Base-by-base conservation (phyloP, 2,113 vertebrate genomes). In the Hypocryptadius cinnamomeus region DNA sequence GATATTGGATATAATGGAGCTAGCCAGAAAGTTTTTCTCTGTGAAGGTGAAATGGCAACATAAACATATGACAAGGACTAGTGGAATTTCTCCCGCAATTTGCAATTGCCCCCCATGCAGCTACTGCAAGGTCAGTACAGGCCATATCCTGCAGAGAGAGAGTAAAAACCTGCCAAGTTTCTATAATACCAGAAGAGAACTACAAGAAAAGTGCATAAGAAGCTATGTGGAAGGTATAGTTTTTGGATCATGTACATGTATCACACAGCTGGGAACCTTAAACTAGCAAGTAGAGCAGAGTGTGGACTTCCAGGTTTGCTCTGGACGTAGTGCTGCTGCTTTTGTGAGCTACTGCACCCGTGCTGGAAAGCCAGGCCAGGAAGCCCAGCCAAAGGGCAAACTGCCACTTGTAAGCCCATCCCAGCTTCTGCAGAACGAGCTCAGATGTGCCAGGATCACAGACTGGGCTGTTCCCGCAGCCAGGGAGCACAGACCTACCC, bases 241-340 rank as follows among this genome's bases (percentile, higher is more conserved):
- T 92, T 89, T 68, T 76, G 31, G 77, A 89, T 68, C 44, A 18
- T 1, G 8, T 40, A 60, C 13, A 40, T 27, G 7, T 21, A 51
- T 60, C 30, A 35, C 66, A 48, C 77, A 71, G 92, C 63, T 95
- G 89, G 61, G 89, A 89, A 72, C 44, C 44, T 51, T 60, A 56
- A 84, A 85, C 39, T 14, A 72, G 40, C 16, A 65, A 94, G 64
- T 3, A 44, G 8, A 84, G 65, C 57, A 28, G 31, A 1, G 24
- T 44, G 79, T 39, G 59, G 70, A 87, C 76, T 91, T 91, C 40
- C 40, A 95, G 93, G 93, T 91, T 95, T 72, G 79, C 8, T 76
- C 82, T 65, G 68, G 74, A 79, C 27, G 30, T 23, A 33, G 71
- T 0, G 0, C 3, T 61, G 87, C 79, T 66, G 76, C 79, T 79